These are phyloP conservation scores for Callopanchax toddi DNA, from an alignment of 2,113 vertebrate genomes.

Conservation along the genomic window DNA sequence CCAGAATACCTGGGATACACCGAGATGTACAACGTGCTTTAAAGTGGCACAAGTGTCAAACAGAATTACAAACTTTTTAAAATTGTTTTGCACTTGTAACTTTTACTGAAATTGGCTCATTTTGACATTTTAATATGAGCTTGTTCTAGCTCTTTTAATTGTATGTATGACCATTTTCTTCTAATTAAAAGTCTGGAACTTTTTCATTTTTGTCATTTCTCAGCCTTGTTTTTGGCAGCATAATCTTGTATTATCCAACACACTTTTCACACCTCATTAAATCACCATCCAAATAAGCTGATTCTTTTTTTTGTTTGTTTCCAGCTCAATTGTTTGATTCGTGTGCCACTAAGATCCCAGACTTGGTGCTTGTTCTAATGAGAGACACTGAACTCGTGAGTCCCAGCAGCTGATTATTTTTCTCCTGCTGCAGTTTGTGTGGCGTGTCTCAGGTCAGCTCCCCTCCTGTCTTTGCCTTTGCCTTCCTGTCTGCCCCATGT, in stretches of 20 bases:
- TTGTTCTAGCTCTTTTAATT: background rate
- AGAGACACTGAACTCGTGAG: slow-evolving; percentile 48
- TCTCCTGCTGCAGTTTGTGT: slow-evolving; percentile 45
- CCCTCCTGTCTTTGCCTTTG: slow-evolving; percentile 36
- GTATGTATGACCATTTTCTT: background rate
- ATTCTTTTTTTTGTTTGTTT: no score
- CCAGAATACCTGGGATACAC: slow-evolving; percentile 43
- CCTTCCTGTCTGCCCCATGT: slow-evolving; percentile 53
- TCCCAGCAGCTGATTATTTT: slow-evolving; percentile 60
- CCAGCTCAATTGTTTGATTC: slow-evolving; percentile 23
- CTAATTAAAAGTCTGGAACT: background rate
- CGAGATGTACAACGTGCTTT: slow-evolving; percentile 30
- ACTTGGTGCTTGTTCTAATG: slow-evolving; percentile 37
- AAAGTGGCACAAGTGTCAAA: slow-evolving; percentile 2
- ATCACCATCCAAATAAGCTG: background rate
- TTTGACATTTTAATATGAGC: background rate
- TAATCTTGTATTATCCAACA: slow-evolving; percentile 15
- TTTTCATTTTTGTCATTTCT: background rate
- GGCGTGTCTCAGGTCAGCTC: slow-evolving; percentile 49
- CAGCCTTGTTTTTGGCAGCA: slow-evolving; percentile 4
- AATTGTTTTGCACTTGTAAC: background rate
- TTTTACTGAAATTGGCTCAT: background rate
- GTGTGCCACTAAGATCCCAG: background rate
- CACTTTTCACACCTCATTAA: background rate
- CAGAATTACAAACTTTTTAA: background rate